Evolutionary conservation across 1,140 invertebrate species (phyloP).

Genomic region (Wiebesia pumilae): DNA sequence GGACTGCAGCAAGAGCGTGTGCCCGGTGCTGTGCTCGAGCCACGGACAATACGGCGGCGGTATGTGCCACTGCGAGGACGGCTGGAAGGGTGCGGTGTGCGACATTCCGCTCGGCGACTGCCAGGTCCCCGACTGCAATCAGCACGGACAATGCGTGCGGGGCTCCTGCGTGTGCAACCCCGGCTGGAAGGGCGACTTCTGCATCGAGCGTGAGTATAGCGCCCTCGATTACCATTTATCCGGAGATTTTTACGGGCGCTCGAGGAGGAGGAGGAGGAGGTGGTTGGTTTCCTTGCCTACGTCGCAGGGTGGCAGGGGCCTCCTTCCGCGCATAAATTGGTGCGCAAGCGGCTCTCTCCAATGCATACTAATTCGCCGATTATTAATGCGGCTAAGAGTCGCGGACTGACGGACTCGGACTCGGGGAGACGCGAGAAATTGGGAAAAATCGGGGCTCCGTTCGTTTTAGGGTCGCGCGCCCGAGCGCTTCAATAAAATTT

Average conservation of each 20-base stretch:
- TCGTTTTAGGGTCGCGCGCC: not conserved
- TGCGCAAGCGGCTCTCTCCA: not conserved
- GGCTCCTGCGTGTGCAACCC: constrained; percentile 92
- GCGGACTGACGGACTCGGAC: not conserved
- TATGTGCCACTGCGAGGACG: constrained; percentile 95
- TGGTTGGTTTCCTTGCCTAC: no score
- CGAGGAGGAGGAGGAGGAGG: not conserved
- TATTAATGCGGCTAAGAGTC: constrained; percentile 14
- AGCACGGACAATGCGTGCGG: constrained; percentile 90
- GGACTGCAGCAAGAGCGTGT: constrained; percentile 84
- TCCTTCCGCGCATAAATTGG: constrained; percentile 31
- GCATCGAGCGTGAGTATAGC: constrained; percentile 84
- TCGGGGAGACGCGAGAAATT: not conserved
- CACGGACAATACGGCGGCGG: constrained; percentile 97
- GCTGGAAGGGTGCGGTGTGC: constrained; percentile 97
- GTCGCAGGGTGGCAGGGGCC: no score
- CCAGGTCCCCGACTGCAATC: constrained; percentile 93
- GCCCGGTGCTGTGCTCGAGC: constrained; percentile 96
- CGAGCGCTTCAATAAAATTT: not conserved
- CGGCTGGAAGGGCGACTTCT: constrained; percentile 91
- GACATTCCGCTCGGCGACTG: constrained; percentile 93
- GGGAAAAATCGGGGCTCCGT: not conserved
- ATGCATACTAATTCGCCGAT: constrained; percentile 45
- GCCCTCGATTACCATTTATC: constrained; percentile 19
- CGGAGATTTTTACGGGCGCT: not conserved